Percentiles rank a stretch among this genome's conserved stretches.
Evolutionary conservation across 2,888 invertebrate species (phyloP).

Genomic region (Panorpa germanica): DNA sequence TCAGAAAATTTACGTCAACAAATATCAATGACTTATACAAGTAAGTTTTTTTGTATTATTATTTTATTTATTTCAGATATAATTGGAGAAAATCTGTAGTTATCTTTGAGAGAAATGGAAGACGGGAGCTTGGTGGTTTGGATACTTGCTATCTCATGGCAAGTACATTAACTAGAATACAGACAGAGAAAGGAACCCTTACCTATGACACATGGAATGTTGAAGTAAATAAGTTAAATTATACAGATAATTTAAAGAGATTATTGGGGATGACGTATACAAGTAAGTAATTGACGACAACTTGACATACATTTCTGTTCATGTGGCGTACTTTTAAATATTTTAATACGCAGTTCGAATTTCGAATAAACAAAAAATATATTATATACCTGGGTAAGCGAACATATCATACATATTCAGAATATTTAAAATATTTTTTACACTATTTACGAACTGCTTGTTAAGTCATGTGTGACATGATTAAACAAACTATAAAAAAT

Average conservation of each 20-base stretch:
- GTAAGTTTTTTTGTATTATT: slow-evolving; percentile 8
- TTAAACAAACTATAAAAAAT: no score
- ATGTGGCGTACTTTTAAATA: no score
- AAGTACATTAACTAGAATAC: slow-evolving; percentile 44
- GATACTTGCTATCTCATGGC: slow-evolving; percentile 62
- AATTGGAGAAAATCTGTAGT: slow-evolving; percentile 53
- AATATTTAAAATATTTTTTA: no score
- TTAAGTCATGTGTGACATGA: no score
- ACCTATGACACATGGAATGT: slow-evolving; percentile 31
- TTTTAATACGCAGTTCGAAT: no score
- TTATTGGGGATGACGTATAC: slow-evolving; percentile 48
- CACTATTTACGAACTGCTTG: no score
- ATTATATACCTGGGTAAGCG: no score
- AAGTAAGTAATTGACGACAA: slow-evolving; percentile 45
- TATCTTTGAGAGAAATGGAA: slow-evolving; percentile 57
- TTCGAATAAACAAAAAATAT: no score
- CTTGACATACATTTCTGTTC: no score
- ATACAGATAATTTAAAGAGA: slow-evolving; percentile 40
- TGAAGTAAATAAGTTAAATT: slow-evolving; percentile 26
- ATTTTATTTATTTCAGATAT: slow-evolving; percentile 30
- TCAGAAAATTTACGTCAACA: no score
- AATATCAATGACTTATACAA: no score
- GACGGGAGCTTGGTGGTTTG: slow-evolving; percentile 41
- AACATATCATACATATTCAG: no score
- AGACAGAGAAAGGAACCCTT: slow-evolving; percentile 22